Conservation (phyloP, 2,888 invertebrate genomes). For the Troides helena region DNA sequence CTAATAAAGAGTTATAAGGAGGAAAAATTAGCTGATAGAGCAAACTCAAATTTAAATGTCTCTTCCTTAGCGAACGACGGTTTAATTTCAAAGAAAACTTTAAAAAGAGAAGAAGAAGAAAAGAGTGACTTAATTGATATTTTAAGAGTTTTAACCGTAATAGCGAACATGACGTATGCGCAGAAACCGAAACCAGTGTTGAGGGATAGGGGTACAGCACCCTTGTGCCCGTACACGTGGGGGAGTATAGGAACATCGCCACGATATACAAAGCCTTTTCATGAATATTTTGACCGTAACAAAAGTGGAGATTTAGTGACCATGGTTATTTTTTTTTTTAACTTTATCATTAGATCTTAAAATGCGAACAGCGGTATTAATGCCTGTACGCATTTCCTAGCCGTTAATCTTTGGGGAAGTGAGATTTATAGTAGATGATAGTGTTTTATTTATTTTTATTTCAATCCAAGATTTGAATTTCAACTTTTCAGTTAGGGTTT, state of each 20-base stretch:
- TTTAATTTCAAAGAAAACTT: background rate
- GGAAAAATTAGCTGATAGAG: conserved; percentile 2
- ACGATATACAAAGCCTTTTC: conserved; percentile 2
- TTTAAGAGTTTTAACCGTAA: conserved; percentile 5
- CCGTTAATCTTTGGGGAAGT: too few species aligned
- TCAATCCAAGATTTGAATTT: too few species aligned
- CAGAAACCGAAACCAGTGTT: background rate
- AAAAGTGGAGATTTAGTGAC: conserved; percentile 14
- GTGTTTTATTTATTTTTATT: too few species aligned
- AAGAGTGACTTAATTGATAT: conserved; percentile 1
- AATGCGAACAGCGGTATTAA: too few species aligned
- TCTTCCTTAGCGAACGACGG: background rate
- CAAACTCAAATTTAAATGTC: background rate
- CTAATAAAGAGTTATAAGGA: conserved; percentile 10
- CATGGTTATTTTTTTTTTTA: conserved; percentile 7
- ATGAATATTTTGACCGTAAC: conserved; percentile 4
- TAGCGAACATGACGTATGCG: conserved; percentile 8
- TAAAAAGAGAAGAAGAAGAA: background rate
- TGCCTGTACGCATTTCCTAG: too few species aligned
- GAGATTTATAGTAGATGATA: too few species aligned
- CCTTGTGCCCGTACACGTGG: conserved; percentile 6
- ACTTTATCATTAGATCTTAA: too few species aligned
- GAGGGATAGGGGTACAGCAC: conserved; percentile 7
- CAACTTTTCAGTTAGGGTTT: too few species aligned
- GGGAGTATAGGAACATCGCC: conserved; percentile 16